Evolutionary conservation across 2,797 vertebrate genomes (phyloP), one percentile per base, ranked within the genome.

Genomic region (Pipistrellus pipistrellus): DNA sequence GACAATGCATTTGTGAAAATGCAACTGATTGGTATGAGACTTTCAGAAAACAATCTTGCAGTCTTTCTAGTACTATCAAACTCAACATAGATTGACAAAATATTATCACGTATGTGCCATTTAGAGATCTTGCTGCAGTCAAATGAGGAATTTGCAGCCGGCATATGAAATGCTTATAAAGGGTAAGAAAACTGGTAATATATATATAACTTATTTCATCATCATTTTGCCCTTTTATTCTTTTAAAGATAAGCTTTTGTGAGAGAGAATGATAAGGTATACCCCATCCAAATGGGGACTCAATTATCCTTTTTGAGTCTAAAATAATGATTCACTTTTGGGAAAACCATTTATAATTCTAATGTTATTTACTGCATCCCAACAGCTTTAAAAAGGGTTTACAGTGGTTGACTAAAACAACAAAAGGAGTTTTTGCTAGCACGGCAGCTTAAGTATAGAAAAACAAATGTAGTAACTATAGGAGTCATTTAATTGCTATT

Each of bases 1-100:
- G 30, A 27, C 32, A 92, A 88, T 88, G 46, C 3, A 35, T 93
- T 80, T 72, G 14, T 91, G 51, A 93, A 91, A 59, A 75, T 73
- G 90, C 86, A 95, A 62, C 12, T 35, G 30, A 38, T 27, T 51
- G n/a, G 3, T 51, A n/a, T 46, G 51, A 66, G 32, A 88, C 15
- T 84, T 93, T 85, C 78, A 77, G 51, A 38, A 93, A 88, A 53
- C 3, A 71, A 30, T 93, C 30, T 68, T 66, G 69, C 80, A 48
- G 20, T 66, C 35, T 64, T 77, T 84, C 3, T 46, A 48, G 3
- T 53, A 71, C 1, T 53, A 32, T 21, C 72, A 1, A 81, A 53
- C 17, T 91, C 53, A 84, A 85, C 68, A 53, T 69, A 80, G 11
- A 46, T 30, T 66, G 51, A 90, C 4, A 44, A 21, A 85, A 53